Evolutionary conservation across 2,888 invertebrate species (phyloP), one percentile per base, ranked within the genome.

Genomic region (Byasa hedistus): DNA sequence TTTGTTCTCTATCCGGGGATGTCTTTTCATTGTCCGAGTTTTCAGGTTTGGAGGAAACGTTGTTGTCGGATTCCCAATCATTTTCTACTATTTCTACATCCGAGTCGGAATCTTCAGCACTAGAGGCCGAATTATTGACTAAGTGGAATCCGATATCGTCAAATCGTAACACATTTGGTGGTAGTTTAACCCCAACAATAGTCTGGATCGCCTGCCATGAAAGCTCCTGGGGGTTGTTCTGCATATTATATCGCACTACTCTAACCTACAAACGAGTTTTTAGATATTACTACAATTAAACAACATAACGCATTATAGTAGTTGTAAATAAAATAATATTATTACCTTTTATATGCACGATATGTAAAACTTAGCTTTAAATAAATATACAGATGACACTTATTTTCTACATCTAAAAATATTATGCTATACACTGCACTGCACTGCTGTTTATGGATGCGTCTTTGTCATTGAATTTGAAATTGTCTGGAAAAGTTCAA

Each of bases 191-290:
- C 85, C 92, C 92, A 78, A 92, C 91, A 75, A 92, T 92, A 87
- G 90, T 85, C 84, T 92, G 91, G 82, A 92, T 92, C 84, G 92
- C 92, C 85, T 92, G 91, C 92, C 92, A 92, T 89, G 92, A 92
- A 87, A 92, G 92, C 90, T 92, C 90, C 87, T 92, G 92, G 89
- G 92, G 92, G 91, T 92, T 91, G 90, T 89, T 91, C 91, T 92
- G 92, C 92, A 92, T 92, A 90, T 89, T 91, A 90, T 85, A 87
- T 89, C 87, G 91, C 83, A 89, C 91, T 90, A 92, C 82, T 90
- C 83, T 92, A 92, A 92, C 92, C 92, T 92, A 92, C 84, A 92
- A 92, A 92, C 82, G 88, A 89, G 84, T 85, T 84, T 86, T 80
- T 75, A 84, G 77, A 80, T 79, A 87, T 91, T 91, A 91, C 85